phyloP scores from a whole-genome alignment of 1,140 invertebrate species.

The Gerris buenoi region DNA sequence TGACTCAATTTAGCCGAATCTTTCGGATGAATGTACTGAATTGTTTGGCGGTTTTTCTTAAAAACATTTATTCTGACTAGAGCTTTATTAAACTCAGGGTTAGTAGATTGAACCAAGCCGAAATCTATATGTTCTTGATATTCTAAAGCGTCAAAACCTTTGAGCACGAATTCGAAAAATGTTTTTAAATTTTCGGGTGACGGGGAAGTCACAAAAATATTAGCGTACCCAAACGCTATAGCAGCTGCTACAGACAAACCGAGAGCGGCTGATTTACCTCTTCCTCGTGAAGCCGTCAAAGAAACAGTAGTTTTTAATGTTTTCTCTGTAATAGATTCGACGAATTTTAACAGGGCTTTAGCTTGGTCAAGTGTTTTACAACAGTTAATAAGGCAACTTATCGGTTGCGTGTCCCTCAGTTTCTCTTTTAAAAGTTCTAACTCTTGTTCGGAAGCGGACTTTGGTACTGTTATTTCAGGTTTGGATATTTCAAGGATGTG shows the following conservation, averaged over 20 bases:
- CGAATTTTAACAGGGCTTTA: slow-evolving; percentile 81
- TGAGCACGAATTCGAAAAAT: slow-evolving; percentile 93
- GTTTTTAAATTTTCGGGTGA: slow-evolving; percentile 97
- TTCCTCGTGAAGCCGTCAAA: slow-evolving; percentile 86
- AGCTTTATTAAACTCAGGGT: slow-evolving; percentile 93
- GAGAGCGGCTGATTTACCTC: slow-evolving; percentile 96
- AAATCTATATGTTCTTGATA: slow-evolving; percentile 97
- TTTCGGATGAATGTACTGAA: slow-evolving; percentile 91
- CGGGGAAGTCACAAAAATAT: slow-evolving; percentile 95
- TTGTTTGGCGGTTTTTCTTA: slow-evolving; percentile 86
- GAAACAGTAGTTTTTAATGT: slow-evolving; percentile 76
- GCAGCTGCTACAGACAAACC: slow-evolving; percentile 81
- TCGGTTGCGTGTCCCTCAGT: slow-evolving; percentile 74
- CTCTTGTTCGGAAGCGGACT: slow-evolving; percentile 37
- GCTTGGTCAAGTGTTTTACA: slow-evolving; percentile 90
- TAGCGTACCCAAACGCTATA: slow-evolving; percentile 81
- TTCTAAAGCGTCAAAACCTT: slow-evolving; percentile 85
- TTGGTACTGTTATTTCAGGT: slow-evolving; percentile 34
- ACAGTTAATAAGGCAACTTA: slow-evolving; percentile 73
- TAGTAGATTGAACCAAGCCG: slow-evolving; percentile 85
- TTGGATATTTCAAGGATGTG: slow-evolving; percentile 65
- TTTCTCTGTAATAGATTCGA: slow-evolving; percentile 91
- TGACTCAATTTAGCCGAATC: slow-evolving; percentile 79
- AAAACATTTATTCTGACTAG: slow-evolving; percentile 85
- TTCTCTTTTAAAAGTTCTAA: slow-evolving; percentile 56